phyloP scores from a whole-genome alignment of 2,888 invertebrate genomes.

The Drosophila rellima region DNA sequence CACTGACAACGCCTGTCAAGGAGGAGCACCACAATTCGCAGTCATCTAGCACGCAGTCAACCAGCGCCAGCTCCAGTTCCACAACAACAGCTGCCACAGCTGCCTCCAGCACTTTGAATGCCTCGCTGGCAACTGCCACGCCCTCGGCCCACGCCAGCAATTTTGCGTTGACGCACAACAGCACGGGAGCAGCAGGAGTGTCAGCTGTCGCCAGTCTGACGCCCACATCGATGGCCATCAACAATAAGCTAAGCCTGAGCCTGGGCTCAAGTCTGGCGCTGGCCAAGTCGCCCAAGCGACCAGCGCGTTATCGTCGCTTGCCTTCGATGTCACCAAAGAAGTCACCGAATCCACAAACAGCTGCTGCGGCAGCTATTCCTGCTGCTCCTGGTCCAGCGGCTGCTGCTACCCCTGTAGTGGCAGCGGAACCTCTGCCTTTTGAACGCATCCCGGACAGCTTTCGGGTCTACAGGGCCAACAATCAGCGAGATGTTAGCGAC shows the following conservation, averaged over 20 bases:
- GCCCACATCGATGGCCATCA: constrained; percentile 68
- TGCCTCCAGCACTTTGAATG: constrained; percentile 61
- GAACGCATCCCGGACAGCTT: constrained; percentile 87
- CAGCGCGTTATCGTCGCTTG: constrained; percentile 82
- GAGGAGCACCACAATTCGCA: constrained; percentile 81
- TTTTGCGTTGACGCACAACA: constrained; percentile 70
- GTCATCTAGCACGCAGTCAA: constrained; percentile 70
- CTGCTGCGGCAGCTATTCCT: neutral
- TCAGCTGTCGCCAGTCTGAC: constrained; percentile 58
- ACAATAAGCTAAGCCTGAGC: constrained; percentile 70
- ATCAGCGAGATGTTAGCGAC: constrained; percentile 84
- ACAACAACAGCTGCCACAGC: constrained; percentile 66
- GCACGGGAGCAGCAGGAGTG: constrained; percentile 43
- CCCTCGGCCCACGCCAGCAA: constrained; percentile 39
- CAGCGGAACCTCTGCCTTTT: constrained; percentile 65
- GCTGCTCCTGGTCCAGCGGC: neutral
- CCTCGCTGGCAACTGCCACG: constrained; percentile 52
- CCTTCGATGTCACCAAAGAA: constrained; percentile 84
- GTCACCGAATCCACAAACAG: constrained; percentile 74
- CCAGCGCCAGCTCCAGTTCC: constrained; percentile 61
- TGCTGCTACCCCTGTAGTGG: neutral
- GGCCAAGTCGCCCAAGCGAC: constrained; percentile 84
- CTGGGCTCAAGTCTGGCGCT: constrained; percentile 53
- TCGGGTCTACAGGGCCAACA: constrained; percentile 87
- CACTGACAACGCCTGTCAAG: constrained; percentile 78